Conservation (phyloP, 2,797 vertebrate species). For the Sus cebifrons region DNA sequence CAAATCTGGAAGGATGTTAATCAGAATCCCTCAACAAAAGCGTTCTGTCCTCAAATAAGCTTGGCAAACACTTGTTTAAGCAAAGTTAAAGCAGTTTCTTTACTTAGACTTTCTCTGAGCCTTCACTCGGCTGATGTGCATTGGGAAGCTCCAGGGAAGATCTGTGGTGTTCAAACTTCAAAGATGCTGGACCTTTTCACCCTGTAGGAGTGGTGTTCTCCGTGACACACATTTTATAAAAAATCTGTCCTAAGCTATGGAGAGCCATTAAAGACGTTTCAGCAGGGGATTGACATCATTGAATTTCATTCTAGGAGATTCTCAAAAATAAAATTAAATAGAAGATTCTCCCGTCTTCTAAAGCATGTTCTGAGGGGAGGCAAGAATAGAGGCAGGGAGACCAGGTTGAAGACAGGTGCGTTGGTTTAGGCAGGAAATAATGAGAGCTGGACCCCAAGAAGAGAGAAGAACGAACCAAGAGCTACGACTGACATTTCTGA, state of each 20-base stretch:
- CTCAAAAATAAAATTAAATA: background rate
- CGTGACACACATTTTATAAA: background rate
- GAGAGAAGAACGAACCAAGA: background rate
- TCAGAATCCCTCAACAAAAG: background rate
- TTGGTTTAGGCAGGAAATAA: background rate
- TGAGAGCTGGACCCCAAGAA: background rate
- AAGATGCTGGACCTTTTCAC: background rate
- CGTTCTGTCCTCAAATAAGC: background rate
- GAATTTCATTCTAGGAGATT: slow-evolving; percentile 7
- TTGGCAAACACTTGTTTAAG: slow-evolving; percentile 20
- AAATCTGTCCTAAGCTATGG: background rate
- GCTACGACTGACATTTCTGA: background rate
- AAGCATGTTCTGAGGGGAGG: background rate
- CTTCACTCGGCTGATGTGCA: background rate
- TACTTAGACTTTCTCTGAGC: background rate
- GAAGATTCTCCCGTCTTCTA: background rate
- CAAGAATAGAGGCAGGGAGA: background rate
- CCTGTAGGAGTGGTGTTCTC: background rate
- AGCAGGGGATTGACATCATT: background rate
- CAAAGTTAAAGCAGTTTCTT: background rate
- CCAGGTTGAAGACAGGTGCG: background rate
- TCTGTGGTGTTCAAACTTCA: background rate
- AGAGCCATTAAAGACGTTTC: background rate
- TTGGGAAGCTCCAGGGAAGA: background rate
- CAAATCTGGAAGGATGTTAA: background rate